phyloP scores from a whole-genome alignment of 2,113 vertebrate species.

The Hemiscyllium ocellatum region DNA sequence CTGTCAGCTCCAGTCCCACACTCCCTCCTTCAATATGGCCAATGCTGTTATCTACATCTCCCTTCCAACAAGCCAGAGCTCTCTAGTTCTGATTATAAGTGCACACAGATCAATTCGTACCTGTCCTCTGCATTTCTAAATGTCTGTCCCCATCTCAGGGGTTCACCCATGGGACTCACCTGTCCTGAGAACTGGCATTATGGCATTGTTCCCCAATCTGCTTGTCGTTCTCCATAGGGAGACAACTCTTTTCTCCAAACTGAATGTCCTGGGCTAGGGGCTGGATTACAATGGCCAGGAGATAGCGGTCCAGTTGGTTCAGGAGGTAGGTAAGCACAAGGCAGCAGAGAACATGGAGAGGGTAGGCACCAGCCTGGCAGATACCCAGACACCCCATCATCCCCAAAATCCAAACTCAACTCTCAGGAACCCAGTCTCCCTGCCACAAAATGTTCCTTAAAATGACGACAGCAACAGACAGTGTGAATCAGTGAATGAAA shows the following conservation, averaged over 20 bases:
- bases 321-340: constrained; percentile 37
- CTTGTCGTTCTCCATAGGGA: background rate
- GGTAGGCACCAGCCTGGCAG: constrained; percentile 28
- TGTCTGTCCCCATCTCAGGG: background rate
- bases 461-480: background rate
- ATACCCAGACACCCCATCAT: background rate
- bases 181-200: constrained; percentile 18
- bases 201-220: background rate
- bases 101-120: background rate
- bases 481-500: background rate
- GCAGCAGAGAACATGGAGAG: constrained; percentile 32
- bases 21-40: background rate
- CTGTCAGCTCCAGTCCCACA: background rate
- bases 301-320: constrained; percentile 39
- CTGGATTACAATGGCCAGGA: constrained; percentile 32
- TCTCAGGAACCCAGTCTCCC: too few species aligned
- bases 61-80: background rate
- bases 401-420: background rate
- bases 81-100: background rate
- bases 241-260: constrained; percentile 38
- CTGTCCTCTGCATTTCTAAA: too few species aligned
- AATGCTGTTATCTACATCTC: background rate
- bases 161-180: background rate
- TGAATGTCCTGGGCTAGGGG: constrained; percentile 35
- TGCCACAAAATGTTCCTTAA: background rate